These are phyloP conservation scores for Ophion obscuratus DNA, from an alignment of 2,888 invertebrate species.

Conservation along the genomic window DNA sequence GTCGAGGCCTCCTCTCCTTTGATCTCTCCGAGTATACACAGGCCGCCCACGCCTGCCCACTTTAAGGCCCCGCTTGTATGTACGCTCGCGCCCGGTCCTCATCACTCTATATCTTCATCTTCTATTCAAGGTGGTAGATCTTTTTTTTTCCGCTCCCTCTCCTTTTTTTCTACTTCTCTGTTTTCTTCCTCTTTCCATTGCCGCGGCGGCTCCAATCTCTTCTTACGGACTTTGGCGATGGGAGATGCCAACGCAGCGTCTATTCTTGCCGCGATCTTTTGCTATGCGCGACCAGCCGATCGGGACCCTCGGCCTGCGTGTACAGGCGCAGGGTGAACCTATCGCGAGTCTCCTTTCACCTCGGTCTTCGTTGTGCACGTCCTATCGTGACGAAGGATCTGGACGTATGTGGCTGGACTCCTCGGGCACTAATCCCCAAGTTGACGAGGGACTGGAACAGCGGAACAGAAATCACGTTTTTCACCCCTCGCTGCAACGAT, in stretches of 20 bases:
- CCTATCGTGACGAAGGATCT: slow-evolving; percentile 59
- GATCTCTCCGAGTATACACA: slow-evolving; percentile 76
- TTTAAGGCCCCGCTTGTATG: slow-evolving; percentile 67
- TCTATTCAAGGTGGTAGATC: slow-evolving; percentile 75
- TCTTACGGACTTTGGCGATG: slow-evolving; percentile 63
- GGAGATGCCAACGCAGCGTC: slow-evolving; percentile 60
- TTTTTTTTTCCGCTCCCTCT: slow-evolving; percentile 66
- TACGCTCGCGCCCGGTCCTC: slow-evolving; percentile 57
- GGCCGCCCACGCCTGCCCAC: slow-evolving; percentile 77
- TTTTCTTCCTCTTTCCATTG: slow-evolving; percentile 46
- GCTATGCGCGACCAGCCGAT: slow-evolving; percentile 37
- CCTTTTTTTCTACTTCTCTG: slow-evolving; percentile 38
- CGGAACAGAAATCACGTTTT: slow-evolving; percentile 57
- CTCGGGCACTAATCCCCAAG: slow-evolving; percentile 68
- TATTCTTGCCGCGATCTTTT: slow-evolving; percentile 46
- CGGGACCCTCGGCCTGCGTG: slow-evolving; percentile 4
- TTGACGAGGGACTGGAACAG: slow-evolving; percentile 59
- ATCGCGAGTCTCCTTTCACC: slow-evolving; percentile 19
- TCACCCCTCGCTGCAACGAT: slow-evolving; percentile 2
- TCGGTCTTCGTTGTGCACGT: slow-evolving; percentile 9
- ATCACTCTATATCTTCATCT: slow-evolving; percentile 74
- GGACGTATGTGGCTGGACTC: slow-evolving; percentile 65
- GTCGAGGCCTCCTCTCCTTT: slow-evolving; percentile 73
- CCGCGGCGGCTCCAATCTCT: slow-evolving; percentile 47
- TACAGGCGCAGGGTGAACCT: not conserved